These are phyloP conservation scores for Hofmannophila pseudospretella DNA, from an alignment of 2,888 invertebrate species.

Conservation along the genomic window DNA sequence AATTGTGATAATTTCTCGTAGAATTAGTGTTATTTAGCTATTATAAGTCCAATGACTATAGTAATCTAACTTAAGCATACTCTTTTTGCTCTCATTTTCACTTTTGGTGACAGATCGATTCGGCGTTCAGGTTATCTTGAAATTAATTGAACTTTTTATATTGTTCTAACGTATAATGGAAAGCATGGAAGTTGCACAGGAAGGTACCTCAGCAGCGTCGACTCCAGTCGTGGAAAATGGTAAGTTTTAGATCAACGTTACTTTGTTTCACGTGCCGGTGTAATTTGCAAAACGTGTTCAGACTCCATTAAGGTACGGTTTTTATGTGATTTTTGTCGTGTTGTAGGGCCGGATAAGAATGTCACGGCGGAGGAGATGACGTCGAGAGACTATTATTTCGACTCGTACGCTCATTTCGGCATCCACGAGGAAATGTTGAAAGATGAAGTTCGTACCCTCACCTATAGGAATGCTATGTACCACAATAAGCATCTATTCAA, in stretches of 20 bases:
- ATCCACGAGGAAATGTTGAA: slow-evolving; percentile 99
- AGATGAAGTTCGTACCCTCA: slow-evolving; percentile 98
- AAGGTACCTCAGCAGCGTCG: slow-evolving; percentile 58
- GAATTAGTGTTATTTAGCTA: slow-evolving; percentile 8
- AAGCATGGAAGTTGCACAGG: slow-evolving; percentile 72
- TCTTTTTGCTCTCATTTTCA: slow-evolving; percentile 10
- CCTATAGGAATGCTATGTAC: slow-evolving; percentile 99
- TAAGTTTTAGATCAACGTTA: slow-evolving; percentile 32
- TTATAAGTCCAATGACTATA: slow-evolving; percentile 9
- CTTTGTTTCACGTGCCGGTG: slow-evolving; percentile 2
- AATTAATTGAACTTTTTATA: slow-evolving; percentile 35
- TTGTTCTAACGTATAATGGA: slow-evolving; percentile 56
- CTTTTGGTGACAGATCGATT: slow-evolving; percentile 59
- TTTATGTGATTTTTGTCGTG: slow-evolving; percentile 22
- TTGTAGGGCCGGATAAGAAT: slow-evolving; percentile 66
- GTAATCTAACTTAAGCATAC: slow-evolving; percentile 14
- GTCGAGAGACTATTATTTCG: slow-evolving; percentile 99
- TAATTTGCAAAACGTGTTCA: slow-evolving; percentile 54
- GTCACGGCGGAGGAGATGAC: slow-evolving; percentile 97
- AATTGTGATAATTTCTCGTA: slow-evolving; percentile 11
- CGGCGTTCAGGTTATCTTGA: slow-evolving; percentile 58
- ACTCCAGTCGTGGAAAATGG: slow-evolving; percentile 69
- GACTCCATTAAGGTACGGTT: slow-evolving; percentile 17
- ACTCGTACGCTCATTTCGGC: slow-evolving; percentile 99
- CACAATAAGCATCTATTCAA: slow-evolving; percentile 99